Evolutionary conservation across 2,797 vertebrate genomes (phyloP).

Genomic region (Cyprinodon diabolis): DNA sequence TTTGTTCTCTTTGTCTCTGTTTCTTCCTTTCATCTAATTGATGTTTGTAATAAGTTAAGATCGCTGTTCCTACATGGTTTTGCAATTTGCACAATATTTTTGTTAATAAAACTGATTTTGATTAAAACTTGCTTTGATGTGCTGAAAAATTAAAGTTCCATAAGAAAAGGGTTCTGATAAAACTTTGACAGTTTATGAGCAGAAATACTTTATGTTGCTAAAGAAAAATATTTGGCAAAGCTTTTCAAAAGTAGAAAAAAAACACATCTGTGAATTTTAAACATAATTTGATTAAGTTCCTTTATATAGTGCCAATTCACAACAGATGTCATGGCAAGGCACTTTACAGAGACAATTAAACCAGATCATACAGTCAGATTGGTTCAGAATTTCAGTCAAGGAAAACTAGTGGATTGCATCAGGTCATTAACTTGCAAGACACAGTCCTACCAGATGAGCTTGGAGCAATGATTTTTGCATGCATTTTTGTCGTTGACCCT

Average conservation of each 20-base stretch:
- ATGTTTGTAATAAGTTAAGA: constrained; percentile 21
- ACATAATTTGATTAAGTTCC: neutral
- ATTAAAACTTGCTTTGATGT: constrained; percentile 20
- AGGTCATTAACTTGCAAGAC: too few species aligned
- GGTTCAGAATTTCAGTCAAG: too few species aligned
- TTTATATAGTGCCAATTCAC: too few species aligned
- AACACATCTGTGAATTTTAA: neutral
- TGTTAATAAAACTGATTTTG: constrained; percentile 67
- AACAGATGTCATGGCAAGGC: too few species aligned
- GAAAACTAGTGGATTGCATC: too few species aligned
- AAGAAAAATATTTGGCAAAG: neutral
- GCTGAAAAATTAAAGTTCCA: neutral
- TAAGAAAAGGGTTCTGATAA: neutral
- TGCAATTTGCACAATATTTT: constrained; percentile 66
- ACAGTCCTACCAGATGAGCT: too few species aligned
- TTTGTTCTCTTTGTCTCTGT: neutral
- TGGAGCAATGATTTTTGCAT: too few species aligned
- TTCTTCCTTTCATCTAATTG: constrained; percentile 21
- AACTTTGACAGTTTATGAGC: neutral
- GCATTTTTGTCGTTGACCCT: too few species aligned
- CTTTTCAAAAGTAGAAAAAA: neutral
- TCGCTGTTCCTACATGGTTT: constrained; percentile 45
- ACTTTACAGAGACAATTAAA: too few species aligned
- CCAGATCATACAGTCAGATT: too few species aligned
- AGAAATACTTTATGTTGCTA: neutral